A percentile compares a stretch with the other conserved stretches of the same genome.
These are phyloP conservation scores for Asobara japonica DNA, from an alignment of 1,140 invertebrate genomes.

Conservation along the genomic window DNA sequence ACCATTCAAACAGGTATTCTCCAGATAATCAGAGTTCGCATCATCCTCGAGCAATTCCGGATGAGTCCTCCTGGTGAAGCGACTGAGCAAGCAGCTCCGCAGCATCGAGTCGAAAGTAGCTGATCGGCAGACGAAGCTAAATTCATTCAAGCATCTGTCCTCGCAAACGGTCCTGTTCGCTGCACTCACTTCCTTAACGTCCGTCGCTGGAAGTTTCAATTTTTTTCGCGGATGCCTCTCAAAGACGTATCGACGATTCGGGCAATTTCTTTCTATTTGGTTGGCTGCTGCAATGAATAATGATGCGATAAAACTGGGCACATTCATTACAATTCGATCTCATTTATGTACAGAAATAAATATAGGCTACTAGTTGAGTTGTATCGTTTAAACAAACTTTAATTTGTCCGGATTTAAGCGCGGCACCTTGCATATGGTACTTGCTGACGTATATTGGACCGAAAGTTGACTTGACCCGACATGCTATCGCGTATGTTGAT, in stretches of 20 bases:
- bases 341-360: neutral
- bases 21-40: constrained; percentile 87
- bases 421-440: too few species aligned
- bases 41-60: constrained; percentile 85
- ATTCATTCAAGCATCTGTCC: constrained; percentile 88
- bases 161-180: constrained; percentile 89
- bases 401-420: too few species aligned
- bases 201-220: constrained; percentile 78
- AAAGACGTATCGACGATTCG: constrained; percentile 86
- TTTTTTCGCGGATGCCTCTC: constrained; percentile 87
- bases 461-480: too few species aligned
- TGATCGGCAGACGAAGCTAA: constrained; percentile 86
- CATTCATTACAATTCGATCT: too few species aligned
- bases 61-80: constrained; percentile 85
- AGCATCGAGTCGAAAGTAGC: constrained; percentile 82
- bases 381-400: too few species aligned
- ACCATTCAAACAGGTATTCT: constrained; percentile 92
- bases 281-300: constrained; percentile 70
- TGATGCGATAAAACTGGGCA: too few species aligned
- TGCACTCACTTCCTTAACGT: constrained; percentile 82
- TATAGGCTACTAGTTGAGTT: too few species aligned
- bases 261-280: constrained; percentile 85
- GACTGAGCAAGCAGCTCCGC: constrained; percentile 81
- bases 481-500: too few species aligned
- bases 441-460: too few species aligned